Base-by-base conservation (phyloP, 92 coral and sea anemone genomes). In the Scolanthus callimorphus region DNA sequence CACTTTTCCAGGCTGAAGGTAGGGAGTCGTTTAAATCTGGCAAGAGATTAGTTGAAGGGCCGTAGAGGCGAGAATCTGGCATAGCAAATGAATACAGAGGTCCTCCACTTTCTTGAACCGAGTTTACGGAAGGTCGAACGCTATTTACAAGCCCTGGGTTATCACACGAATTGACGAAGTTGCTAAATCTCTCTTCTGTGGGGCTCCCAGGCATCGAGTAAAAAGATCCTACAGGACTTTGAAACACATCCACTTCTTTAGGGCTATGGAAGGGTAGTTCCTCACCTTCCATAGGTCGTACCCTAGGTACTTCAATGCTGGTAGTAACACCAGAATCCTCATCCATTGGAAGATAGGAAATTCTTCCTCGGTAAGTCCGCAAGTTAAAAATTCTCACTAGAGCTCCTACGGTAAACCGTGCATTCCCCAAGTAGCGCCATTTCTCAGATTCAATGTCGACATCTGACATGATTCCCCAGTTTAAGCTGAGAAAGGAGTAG, bases 361-460 rank as follows among this genome's bases (percentile, higher is more conserved):
- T 47, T 13, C 83, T 83, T 17, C 99, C 99, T 20, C 77, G 67
- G 67, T 89, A 94, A 6, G 29, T n/a, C 43, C 84, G 83, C 49
- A 76, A 81, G 31, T 90, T 82, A 46, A 84, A 4, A 22, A 94
- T 88, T 57, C 78, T 90, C 25, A 64, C 73, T 1, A 94, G 27
- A 9, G 87, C 73, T 19, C 96, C 91, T 25, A 89, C 24, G 25
- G 79, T 58, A 74, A 94, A 94, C 53, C 99, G 76, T 2, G 78
- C 70, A 41, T 89, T 89, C 9, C 99, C 99, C 63, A 94, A 48
- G 49, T 37, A 89, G 25, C 99, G 62, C 59, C 84, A 90, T 57
- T 85, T 89, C 55, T 94, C 99, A 9, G 99, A 94, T 41, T 94
- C 99, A 41, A 94, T 80, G 51, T 94, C 99, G 11, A 89, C 89